Percentiles rank a stretch among this genome's conserved stretches.
Conservation (phyloP, 2,797 vertebrate genomes). For the Gouania willdenowi region DNA sequence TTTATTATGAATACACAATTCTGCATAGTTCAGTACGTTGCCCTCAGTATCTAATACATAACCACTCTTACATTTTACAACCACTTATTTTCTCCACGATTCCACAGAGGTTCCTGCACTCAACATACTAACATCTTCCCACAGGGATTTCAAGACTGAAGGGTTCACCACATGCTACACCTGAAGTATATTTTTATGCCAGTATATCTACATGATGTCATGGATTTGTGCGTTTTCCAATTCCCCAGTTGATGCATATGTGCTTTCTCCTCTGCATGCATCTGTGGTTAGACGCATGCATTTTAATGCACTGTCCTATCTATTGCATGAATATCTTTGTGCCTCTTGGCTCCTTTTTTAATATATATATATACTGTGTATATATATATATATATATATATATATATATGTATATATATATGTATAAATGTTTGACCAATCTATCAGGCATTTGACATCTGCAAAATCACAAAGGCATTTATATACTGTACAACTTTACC, state of each 20-base stretch:
- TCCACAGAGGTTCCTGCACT: slow-evolving; percentile 16
- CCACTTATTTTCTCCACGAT: slow-evolving; percentile 24
- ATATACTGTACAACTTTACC: too few relatives aligned
- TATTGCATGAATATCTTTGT: too few relatives aligned
- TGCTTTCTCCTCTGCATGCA: background rate
- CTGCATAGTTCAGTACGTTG: background rate
- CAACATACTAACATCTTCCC: slow-evolving; percentile 25
- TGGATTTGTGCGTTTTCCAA: slow-evolving; percentile 3
- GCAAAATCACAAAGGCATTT: too few relatives aligned
- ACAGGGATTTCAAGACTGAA: slow-evolving; percentile 33
- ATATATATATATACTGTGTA: too few relatives aligned
- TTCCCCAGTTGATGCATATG: background rate
- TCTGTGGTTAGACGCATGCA: background rate
- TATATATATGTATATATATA: too few relatives aligned
- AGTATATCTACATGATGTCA: background rate
- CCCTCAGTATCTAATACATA: slow-evolving; percentile 3
- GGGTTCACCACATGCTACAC: slow-evolving; percentile 14
- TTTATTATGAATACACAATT: background rate
- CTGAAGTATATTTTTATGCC: slow-evolving; percentile 6
- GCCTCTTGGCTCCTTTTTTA: too few relatives aligned
- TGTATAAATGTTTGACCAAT: too few relatives aligned
- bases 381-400: too few relatives aligned
- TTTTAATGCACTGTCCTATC: too few relatives aligned
- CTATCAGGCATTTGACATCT: too few relatives aligned
- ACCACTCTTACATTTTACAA: slow-evolving; percentile 9